Base-by-base conservation (phyloP, 2,113 vertebrate genomes). In the Corythornis vintsioides region DNA sequence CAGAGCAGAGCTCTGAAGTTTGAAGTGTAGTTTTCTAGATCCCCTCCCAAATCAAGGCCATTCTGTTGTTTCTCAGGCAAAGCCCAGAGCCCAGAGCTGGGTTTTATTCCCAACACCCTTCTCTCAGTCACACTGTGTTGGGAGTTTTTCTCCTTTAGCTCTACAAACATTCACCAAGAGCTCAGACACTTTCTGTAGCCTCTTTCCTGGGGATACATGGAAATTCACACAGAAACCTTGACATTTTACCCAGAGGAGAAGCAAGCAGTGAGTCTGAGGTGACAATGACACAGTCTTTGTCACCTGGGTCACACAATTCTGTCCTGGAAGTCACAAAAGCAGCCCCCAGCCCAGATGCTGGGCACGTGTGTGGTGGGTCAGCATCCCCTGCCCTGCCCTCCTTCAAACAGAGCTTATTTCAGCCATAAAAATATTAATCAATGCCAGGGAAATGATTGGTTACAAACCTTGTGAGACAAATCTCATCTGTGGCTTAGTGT, bases 1-100 rank as follows among this genome's bases (percentile, higher is more conserved):
- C 63, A 85, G 60, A 42, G 45, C 31, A 47, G 17, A 73, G 91
- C 78, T 88, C 91, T 92, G 61, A 91, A 90, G 78, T 79, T 1
- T 87, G 83, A 90, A 85, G 20, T 29, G 55, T 35, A 71, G 71
- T 16, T 96, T 88, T 53, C 8, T 4, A 66, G 3, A 31, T 29
- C 33, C 40, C 31, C 35, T 38, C 43, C 50, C 64, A 53, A 7
- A 89, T 42, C 19, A 72, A 80, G 22, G 82, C 26, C 69, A 70
- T 8, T 17, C 22, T 6, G 35, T 2, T 78, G 67, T 31, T 80
- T 55, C 40, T 6, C 28, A 77, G 55, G 50, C 15, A 45, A 82
- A 75, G 55, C 45, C 42, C 42, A 52, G 73, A 88, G 35, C 15
- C 13, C 31, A 55, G 25, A 85, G 85, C 17, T 5, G 16, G 31